Evolutionary conservation across 2,113 vertebrate species (phyloP).

Genomic region (Xyliphius kryptos): DNA sequence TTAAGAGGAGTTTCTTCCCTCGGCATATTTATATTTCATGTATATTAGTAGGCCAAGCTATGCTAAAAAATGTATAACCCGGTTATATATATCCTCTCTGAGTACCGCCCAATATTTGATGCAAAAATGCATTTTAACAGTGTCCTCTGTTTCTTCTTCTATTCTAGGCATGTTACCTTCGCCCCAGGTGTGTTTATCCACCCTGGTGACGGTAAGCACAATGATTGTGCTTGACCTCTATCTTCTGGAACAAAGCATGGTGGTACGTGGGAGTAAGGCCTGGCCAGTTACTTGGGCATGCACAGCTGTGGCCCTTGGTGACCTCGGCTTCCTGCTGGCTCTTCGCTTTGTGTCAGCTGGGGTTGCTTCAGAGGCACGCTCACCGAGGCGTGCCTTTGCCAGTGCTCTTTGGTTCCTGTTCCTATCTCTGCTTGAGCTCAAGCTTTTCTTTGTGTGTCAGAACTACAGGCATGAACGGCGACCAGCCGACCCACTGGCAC

Average conservation of each 20-base stretch:
- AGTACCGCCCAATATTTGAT: too few species aligned
- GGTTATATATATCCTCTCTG: too few species aligned
- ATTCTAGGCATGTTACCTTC: conserved; percentile 73
- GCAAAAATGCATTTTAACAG: conserved; percentile 16
- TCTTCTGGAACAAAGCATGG: conserved; percentile 77
- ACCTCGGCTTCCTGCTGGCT: conserved; percentile 78
- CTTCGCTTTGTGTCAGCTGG: conserved; percentile 79
- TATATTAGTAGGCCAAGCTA: too few species aligned
- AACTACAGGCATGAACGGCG: conserved; percentile 83
- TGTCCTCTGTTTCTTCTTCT: conserved; percentile 43
- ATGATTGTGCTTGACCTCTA: conserved; percentile 76
- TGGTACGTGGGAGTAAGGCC: conserved; percentile 61
- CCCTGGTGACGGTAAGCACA: conserved; percentile 76
- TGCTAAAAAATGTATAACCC: too few species aligned
- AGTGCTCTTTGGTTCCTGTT: conserved; percentile 78
- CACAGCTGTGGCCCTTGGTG: conserved; percentile 67
- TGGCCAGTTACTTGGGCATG: conserved; percentile 65
- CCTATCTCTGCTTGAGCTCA: conserved; percentile 74
- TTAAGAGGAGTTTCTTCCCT: too few species aligned
- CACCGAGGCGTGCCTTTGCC: conserved; percentile 77
- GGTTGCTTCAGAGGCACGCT: conserved; percentile 75
- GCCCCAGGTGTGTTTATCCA: conserved; percentile 76
- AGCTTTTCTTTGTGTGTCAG: conserved; percentile 79
- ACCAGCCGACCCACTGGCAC: conserved; percentile 74
- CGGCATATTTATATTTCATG: too few species aligned